phyloP scores from a whole-genome alignment of 2,797 vertebrate species.

The Acrossocheilus fasciatus region DNA sequence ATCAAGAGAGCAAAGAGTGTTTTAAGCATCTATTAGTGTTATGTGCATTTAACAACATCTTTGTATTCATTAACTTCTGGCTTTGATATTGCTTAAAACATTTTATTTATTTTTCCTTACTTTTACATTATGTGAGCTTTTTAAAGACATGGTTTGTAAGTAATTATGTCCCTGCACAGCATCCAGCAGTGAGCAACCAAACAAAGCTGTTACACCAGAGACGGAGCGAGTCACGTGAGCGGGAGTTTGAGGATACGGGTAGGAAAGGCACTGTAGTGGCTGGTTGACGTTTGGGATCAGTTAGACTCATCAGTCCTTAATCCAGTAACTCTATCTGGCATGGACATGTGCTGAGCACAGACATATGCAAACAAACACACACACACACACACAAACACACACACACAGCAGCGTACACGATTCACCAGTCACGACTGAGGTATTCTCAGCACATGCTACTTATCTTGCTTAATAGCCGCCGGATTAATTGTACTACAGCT shows the following conservation, averaged over 20 bases:
- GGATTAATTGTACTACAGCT: neutral
- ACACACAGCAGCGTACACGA: neutral
- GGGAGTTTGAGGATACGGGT: neutral
- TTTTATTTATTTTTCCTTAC: neutral
- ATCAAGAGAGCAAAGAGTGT: neutral
- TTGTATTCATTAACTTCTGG: neutral
- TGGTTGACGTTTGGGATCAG: slow-evolving; percentile 64
- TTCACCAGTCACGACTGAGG: slow-evolving; percentile 11
- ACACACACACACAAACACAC: slow-evolving; percentile 35
- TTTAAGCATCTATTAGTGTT: neutral
- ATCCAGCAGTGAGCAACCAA: slow-evolving; percentile 23
- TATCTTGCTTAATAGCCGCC: neutral
- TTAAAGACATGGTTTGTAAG: neutral
- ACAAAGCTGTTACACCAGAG: neutral
- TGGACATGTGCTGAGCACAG: slow-evolving; percentile 60
- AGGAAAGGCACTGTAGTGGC: slow-evolving; percentile 26
- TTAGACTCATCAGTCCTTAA: slow-evolving; percentile 70
- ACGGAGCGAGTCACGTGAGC: slow-evolving; percentile 8
- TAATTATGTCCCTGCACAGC: neutral
- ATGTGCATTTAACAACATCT: neutral
- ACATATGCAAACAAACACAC: neutral
- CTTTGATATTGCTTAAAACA: neutral
- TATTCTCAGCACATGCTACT: slow-evolving; percentile 4
- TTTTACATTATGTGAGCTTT: neutral
- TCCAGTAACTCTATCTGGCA: slow-evolving; percentile 69